Base-by-base conservation (phyloP, 1,140 invertebrate genomes). In the Microplitis mediator region DNA sequence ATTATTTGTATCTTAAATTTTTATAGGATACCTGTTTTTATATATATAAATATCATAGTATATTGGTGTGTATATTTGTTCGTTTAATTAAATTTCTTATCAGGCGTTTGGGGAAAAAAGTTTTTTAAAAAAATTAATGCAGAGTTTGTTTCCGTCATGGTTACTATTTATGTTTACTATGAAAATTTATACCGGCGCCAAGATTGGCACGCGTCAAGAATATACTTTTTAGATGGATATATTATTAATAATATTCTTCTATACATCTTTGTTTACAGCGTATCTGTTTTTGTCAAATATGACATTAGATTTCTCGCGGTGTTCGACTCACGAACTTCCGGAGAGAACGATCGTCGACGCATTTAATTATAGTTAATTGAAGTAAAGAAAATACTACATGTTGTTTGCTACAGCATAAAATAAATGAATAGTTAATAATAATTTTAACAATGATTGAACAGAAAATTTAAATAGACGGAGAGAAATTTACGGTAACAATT, bases 171-270 rank as follows among this genome's bases (percentile, higher is more conserved):
- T 62, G 23, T n/a, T 23, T 16, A 62, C 13, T 39, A 64, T n/a
- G 14, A n/a, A 32, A 34, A 35, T 8, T n/a, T 36, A 64, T 14
- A 64, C 11, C 4, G 62, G 62, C 35, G 62, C 35, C 11, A 64
- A 34, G 32, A 64, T 39, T 36, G 62, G 62, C 62, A 64, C 62
- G 62, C 62, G 62, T 36, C 35, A 23, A 13, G 62, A 64, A 64
- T 64, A 45, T 9, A 45, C 39, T 45, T 5, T 9, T 23, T 23
- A 23, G 23, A 23, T 23, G 23, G 23, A 1, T 23, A 23, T 23
- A 23, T 23, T 23, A 23, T 23, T 23, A 23, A 23, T 23, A 23
- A 23, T 23, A 23, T 23, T 23, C 34, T 64, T 64, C 45, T 39
- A 34, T 64, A 11, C 8, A 14, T 51, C 11, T 31, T 14, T 23